A percentile compares a stretch with the other conserved stretches of the same genome.
Conservation (phyloP, 2,797 vertebrate species). For the Uromys caudimaculatus region DNA sequence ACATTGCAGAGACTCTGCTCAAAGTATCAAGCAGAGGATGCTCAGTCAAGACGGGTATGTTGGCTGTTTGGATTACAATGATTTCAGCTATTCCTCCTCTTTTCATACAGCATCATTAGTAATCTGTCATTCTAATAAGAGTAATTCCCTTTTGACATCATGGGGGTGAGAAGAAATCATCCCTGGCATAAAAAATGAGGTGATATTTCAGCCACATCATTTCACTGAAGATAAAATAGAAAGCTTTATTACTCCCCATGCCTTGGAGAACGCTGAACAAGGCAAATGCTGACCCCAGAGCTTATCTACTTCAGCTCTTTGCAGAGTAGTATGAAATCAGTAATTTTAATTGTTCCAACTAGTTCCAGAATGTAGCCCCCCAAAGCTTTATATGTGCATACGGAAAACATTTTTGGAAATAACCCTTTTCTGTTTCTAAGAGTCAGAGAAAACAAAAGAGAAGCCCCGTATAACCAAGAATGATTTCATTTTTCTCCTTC, state of each 20-base stretch:
- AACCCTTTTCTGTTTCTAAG: conserved; percentile 56
- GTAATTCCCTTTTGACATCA: conserved; percentile 88
- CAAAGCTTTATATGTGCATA: conserved; percentile 50
- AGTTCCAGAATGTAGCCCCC: conserved; percentile 62
- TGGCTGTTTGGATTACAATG: conserved; percentile 77
- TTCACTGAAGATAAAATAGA: conserved; percentile 86
- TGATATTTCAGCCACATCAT: conserved; percentile 87
- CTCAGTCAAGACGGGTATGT: conserved; percentile 68
- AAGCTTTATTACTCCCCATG: conserved; percentile 87
- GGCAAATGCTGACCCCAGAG: conserved; percentile 83
- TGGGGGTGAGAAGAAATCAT: conserved; percentile 85
- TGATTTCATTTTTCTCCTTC: conserved; percentile 44
- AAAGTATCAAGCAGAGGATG: conserved; percentile 5
- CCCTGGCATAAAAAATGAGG: conserved; percentile 88
- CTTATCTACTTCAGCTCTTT: conserved; percentile 80
- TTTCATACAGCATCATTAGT: conserved; percentile 85
- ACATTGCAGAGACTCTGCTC: conserved; percentile 59
- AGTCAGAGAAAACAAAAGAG: conserved; percentile 40
- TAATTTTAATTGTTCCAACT: conserved; percentile 80
- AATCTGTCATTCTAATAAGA: conserved; percentile 85
- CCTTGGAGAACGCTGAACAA: conserved; percentile 87
- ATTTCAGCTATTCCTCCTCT: conserved; percentile 75
- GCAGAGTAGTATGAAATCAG: conserved; percentile 77
- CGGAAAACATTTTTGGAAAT: conserved; percentile 50
- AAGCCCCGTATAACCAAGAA: conserved; percentile 33